Conservation (phyloP, 2,113 vertebrate species). For the Chrysochloris asiatica region DNA sequence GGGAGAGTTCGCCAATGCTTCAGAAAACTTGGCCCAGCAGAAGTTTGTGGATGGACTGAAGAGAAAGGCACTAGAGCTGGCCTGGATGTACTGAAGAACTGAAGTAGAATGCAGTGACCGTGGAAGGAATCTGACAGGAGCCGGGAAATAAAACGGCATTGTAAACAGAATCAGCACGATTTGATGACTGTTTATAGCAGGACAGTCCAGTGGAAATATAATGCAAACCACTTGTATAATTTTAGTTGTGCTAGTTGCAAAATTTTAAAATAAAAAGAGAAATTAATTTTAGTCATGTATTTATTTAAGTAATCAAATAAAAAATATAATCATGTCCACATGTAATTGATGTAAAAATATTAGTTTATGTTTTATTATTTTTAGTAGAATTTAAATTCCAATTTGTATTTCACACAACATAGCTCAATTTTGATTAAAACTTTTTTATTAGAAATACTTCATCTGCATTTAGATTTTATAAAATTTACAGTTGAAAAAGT, state of each 20-base stretch:
- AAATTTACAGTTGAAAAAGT: not conserved
- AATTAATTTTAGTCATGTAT: not conserved
- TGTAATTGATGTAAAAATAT: no score
- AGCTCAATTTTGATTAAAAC: not conserved
- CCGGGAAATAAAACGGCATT: no score
- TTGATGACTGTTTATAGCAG: not conserved
- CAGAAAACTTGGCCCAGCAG: no score
- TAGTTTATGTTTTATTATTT: not conserved
- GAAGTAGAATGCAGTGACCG: not conserved
- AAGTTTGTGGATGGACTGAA: not conserved
- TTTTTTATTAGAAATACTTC: not conserved
- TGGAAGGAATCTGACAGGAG: not conserved
- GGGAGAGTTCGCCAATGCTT: no score
- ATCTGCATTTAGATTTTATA: not conserved
- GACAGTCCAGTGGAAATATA: no score
- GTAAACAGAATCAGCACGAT: no score
- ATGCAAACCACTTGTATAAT: rapidly evolving
- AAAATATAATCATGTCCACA: not conserved
- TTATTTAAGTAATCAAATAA: not conserved
- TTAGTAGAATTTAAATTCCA: no score
- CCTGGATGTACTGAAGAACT: no score
- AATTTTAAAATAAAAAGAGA: not conserved
- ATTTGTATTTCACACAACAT: not conserved
- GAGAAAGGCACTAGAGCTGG: not conserved
- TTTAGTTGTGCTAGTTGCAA: not conserved